A percentile compares a stretch with the other conserved stretches of the same genome.
These are phyloP conservation scores for Oeneis ivallda DNA, from an alignment of 2,888 invertebrate species.

Conservation along the genomic window DNA sequence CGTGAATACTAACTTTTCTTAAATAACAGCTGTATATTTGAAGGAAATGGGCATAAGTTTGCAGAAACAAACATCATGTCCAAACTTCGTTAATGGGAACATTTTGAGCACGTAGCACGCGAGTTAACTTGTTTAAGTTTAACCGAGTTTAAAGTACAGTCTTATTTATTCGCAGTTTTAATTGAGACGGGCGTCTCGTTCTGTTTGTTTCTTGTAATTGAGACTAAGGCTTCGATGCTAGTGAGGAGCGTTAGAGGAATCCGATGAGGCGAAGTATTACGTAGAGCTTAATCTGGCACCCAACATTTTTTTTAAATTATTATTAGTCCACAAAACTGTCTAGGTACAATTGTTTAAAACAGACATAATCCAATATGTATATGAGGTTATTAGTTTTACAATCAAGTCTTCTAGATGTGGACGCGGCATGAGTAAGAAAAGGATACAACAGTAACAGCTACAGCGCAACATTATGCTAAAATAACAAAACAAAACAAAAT, in stretches of 20 bases:
- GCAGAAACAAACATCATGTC: conserved; percentile 14
- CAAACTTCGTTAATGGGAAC: conserved; percentile 22
- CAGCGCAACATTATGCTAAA: no score
- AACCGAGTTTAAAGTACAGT: conserved; percentile 32
- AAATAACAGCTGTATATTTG: not conserved
- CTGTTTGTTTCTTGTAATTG: conserved; percentile 27
- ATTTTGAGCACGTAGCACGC: conserved; percentile 26
- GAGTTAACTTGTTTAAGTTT: conserved; percentile 34
- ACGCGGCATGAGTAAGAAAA: no score
- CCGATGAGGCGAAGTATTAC: not conserved
- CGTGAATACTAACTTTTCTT: no score
- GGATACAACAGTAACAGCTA: no score
- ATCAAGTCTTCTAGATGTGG: no score
- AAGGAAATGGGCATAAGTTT: conserved; percentile 8
- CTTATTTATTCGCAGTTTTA: conserved; percentile 37
- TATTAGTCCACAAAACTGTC: no score
- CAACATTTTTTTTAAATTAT: no score
- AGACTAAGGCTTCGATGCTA: conserved; percentile 3
- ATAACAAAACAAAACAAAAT: no score
- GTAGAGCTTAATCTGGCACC: no score
- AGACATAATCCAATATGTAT: no score
- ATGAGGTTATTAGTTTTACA: no score
- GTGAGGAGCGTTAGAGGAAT: not conserved
- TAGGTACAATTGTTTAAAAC: no score
- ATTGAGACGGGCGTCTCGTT: conserved; percentile 31